A percentile compares a stretch with the other conserved stretches of the same genome.
These are phyloP conservation scores for Chaunax sp. DNA, from an alignment of 2,797 vertebrate genomes.

Conservation along the genomic window DNA sequence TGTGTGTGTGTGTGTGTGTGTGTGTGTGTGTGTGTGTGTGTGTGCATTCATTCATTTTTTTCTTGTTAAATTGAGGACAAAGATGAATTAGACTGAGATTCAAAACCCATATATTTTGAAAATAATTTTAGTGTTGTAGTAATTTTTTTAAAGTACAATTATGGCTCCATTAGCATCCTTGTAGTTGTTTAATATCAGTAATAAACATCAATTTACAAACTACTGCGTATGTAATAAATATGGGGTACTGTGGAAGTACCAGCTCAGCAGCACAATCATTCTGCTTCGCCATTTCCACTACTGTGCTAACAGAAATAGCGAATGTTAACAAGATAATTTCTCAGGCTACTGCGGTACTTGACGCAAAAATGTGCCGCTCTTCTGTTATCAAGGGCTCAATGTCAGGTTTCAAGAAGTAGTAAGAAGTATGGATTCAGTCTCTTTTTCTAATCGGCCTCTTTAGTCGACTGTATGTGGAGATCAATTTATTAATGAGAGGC, in stretches of 20 bases:
- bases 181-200: background rate
- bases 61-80: background rate
- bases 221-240: background rate
- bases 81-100: background rate
- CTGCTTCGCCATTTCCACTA: background rate
- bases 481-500: background rate
- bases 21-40: background rate
- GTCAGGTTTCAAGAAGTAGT: no score
- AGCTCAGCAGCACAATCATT: background rate
- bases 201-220: background rate
- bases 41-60: slow-evolving; percentile 1
- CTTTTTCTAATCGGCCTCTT: background rate
- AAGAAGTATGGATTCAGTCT: background rate
- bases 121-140: no score
- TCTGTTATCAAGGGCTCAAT: slow-evolving; percentile 8
- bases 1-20: background rate
- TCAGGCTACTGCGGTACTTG: background rate
- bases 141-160: background rate
- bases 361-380: background rate
- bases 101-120: background rate
- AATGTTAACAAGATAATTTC: slow-evolving; percentile 5
- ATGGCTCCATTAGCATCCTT: background rate
- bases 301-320: background rate
- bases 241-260: background rate
- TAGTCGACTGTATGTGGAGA: background rate